Percentiles rank a stretch among this genome's conserved stretches.
phyloP scores from a whole-genome alignment of 2,888 invertebrate genomes.

The Apeira syringaria region DNA sequence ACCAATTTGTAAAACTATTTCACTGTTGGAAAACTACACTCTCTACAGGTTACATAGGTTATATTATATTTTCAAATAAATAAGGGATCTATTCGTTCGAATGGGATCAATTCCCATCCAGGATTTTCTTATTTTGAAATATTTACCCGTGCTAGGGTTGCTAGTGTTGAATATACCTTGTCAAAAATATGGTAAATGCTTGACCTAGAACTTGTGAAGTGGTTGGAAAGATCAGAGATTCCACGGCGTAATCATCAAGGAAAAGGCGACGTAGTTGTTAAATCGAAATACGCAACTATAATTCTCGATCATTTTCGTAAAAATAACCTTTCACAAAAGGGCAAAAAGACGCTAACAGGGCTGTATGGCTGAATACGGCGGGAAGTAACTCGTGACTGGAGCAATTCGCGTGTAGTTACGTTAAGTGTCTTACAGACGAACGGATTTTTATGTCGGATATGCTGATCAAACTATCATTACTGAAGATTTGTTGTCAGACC shows the following conservation, averaged over 20 bases:
- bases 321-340: slow-evolving; percentile 47
- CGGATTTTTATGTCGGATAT: too few relatives aligned
- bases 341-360: slow-evolving; percentile 46
- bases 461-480: too few relatives aligned
- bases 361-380: slow-evolving; percentile 52
- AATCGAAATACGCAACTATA: slow-evolving; percentile 1
- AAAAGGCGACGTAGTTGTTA: not conserved
- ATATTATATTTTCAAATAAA: too few relatives aligned
- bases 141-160: too few relatives aligned
- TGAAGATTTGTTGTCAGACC: too few relatives aligned
- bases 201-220: not conserved
- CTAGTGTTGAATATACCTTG: too few relatives aligned
- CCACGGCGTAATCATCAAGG: slow-evolving; percentile 4
- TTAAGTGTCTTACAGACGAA: slow-evolving; percentile 22
- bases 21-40: too few relatives aligned
- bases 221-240: not conserved
- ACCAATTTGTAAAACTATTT: too few relatives aligned
- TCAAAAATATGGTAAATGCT: not conserved
- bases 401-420: slow-evolving; percentile 38
- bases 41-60: too few relatives aligned
- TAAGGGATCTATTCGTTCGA: too few relatives aligned
- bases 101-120: too few relatives aligned
- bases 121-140: too few relatives aligned
- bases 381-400: slow-evolving; percentile 67
- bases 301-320: slow-evolving; percentile 29